These are phyloP conservation scores for Eristalinus sepulchralis DNA, from an alignment of 2,888 invertebrate genomes.

Conservation along the genomic window DNA sequence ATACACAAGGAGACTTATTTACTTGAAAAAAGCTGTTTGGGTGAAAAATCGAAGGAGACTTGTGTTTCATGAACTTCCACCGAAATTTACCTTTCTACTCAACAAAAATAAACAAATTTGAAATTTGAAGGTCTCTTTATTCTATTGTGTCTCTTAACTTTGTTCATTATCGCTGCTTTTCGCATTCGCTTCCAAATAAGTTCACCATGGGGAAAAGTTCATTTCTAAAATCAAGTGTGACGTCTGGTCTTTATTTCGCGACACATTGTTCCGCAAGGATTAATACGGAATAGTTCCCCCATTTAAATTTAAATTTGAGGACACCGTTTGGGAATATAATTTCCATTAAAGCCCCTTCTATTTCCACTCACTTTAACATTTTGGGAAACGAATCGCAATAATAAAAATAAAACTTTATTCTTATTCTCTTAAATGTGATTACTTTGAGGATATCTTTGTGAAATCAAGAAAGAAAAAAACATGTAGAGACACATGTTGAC, in stretches of 20 bases:
- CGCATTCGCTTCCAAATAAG: not conserved
- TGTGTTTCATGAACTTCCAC: not conserved
- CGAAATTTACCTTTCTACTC: not conserved
- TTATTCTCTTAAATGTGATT: conserved; percentile 1
- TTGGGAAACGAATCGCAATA: conserved; percentile 7
- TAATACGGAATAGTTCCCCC: conserved; percentile 11
- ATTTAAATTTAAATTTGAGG: conserved; percentile 33
- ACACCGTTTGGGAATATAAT: not conserved
- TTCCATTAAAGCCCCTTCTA: not conserved
- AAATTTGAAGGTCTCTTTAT: not conserved
- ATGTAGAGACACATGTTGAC: not conserved
- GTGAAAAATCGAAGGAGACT: not conserved
- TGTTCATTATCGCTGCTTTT: not conserved
- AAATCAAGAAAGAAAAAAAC: not conserved
- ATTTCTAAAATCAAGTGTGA: not conserved
- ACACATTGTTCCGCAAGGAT: not conserved
- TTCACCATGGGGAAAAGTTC: not conserved
- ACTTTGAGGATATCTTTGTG: not conserved
- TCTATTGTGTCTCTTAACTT: not conserved
- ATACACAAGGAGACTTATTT: too few relatives aligned
- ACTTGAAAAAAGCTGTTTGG: not conserved
- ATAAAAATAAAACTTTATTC: conserved; percentile 26
- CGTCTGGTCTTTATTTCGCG: not conserved
- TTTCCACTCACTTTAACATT: conserved; percentile 2
- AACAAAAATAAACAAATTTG: not conserved